phyloP scores from a whole-genome alignment of 2,797 vertebrate species.

The Rhinophrynus dorsalis region DNA sequence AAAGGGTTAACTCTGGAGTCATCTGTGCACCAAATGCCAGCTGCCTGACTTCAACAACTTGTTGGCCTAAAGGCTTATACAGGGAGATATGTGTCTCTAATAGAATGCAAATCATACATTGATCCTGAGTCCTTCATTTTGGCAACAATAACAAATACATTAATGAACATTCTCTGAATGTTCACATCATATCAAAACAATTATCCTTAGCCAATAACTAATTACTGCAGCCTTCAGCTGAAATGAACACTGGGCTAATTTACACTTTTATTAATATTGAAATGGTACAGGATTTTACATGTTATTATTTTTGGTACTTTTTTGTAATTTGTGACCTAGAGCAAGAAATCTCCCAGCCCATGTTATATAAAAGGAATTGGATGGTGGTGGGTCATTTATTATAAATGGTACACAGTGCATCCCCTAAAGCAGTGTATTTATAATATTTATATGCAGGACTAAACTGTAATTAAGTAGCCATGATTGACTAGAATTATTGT shows the following conservation, averaged over 20 bases:
- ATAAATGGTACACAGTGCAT: not conserved
- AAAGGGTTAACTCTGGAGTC: no score
- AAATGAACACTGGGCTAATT: not conserved
- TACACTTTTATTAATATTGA: conserved; percentile 1
- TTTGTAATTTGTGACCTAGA: conserved; percentile 1
- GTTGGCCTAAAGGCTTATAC: conserved; percentile 44
- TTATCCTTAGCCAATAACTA: conserved; percentile 26
- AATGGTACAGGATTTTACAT: not conserved
- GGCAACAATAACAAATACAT: conserved; percentile 35
- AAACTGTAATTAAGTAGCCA: no score
- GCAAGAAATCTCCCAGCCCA: not conserved
- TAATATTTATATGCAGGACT: no score
- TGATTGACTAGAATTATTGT: no score
- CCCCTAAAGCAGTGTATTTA: no score
- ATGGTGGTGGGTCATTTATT: not conserved
- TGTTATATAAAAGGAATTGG: no score
- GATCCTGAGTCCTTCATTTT: conserved; percentile 36
- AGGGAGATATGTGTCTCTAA: conserved; percentile 32
- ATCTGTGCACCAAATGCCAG: conserved; percentile 33
- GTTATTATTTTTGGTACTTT: not conserved
- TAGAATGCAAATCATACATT: conserved; percentile 38
- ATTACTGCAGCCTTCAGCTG: conserved; percentile 18
- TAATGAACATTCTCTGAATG: not conserved
- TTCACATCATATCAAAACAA: conserved; percentile 24
- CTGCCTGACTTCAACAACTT: conserved; percentile 53